Evolutionary conservation across 1,140 invertebrate species (phyloP).

Genomic region (Triops cancriformis): DNA sequence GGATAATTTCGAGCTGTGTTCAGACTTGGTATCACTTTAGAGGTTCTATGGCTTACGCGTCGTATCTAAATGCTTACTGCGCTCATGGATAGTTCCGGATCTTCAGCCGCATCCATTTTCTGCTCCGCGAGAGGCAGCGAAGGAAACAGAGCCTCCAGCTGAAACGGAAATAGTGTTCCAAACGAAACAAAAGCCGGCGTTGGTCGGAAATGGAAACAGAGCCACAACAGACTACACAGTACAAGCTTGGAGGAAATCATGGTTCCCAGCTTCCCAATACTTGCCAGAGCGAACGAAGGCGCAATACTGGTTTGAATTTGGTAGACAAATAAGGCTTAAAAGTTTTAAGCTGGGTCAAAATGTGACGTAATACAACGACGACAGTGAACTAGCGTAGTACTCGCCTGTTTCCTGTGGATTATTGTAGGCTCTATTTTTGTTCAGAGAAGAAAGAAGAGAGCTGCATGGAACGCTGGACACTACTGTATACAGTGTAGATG

Average conservation of each 20-base stretch:
- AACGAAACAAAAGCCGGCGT: background rate
- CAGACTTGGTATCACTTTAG: background rate
- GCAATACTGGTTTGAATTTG: background rate
- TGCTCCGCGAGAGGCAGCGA: background rate
- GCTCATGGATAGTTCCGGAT: background rate
- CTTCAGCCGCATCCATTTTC: background rate
- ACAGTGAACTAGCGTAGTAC: too few species aligned
- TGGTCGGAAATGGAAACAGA: background rate
- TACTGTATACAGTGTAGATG: too few species aligned
- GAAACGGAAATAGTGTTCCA: background rate
- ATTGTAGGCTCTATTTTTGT: too few species aligned
- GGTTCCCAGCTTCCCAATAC: background rate
- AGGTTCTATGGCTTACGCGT: background rate
- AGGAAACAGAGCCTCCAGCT: background rate
- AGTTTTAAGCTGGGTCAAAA: background rate
- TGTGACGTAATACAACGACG: too few species aligned
- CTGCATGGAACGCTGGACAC: too few species aligned
- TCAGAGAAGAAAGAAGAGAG: too few species aligned
- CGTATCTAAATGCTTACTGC: background rate
- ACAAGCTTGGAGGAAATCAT: background rate
- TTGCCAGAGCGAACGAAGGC: background rate
- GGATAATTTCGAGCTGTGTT: constrained; percentile 38
- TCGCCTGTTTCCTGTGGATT: too few species aligned
- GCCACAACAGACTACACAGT: background rate
- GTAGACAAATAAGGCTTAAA: background rate